phyloP scores from a whole-genome alignment of 2,888 invertebrate species.

The Coleophora flavipennella region DNA sequence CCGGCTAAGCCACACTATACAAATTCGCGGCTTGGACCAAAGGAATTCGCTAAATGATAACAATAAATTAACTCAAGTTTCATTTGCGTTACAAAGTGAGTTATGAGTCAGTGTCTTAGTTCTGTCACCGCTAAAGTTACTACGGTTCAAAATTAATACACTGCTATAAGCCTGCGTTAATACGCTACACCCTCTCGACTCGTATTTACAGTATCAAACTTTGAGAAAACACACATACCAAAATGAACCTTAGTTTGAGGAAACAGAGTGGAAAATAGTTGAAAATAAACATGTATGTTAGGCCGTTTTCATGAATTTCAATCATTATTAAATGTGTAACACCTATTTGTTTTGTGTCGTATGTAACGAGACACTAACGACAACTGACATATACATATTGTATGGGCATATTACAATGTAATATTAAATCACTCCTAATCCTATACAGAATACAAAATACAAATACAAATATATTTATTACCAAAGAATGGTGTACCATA shows the following conservation, averaged over 20 bases:
- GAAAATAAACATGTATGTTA: slow-evolving; percentile 16
- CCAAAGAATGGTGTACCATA: too few species aligned
- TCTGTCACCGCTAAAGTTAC: slow-evolving; percentile 72
- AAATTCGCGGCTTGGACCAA: slow-evolving; percentile 31
- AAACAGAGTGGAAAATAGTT: too few species aligned
- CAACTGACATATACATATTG: slow-evolving; percentile 61
- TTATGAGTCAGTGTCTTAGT: slow-evolving; percentile 71
- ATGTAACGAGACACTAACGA: slow-evolving; percentile 66
- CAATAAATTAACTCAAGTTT: slow-evolving; percentile 71
- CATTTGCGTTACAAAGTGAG: slow-evolving; percentile 70
- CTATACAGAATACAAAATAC: too few species aligned
- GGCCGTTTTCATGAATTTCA: slow-evolving; percentile 33
- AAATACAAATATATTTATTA: too few species aligned
- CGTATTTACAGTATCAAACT: slow-evolving; percentile 65
- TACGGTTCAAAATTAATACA: slow-evolving; percentile 73
- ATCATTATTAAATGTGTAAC: slow-evolving; percentile 62
- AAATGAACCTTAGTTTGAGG: slow-evolving; percentile 19
- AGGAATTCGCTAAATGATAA: slow-evolving; percentile 70
- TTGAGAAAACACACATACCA: slow-evolving; percentile 27
- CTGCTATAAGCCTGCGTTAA: slow-evolving; percentile 69
- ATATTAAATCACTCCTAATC: too few species aligned
- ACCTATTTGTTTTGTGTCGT: slow-evolving; percentile 68
- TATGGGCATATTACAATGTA: slow-evolving; percentile 14
- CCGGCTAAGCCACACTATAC: slow-evolving; percentile 24
- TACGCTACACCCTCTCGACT: slow-evolving; percentile 51